These are phyloP conservation scores for Crotalus helleri DNA, from an alignment of 2,113 vertebrate genomes.

Conservation along the genomic window DNA sequence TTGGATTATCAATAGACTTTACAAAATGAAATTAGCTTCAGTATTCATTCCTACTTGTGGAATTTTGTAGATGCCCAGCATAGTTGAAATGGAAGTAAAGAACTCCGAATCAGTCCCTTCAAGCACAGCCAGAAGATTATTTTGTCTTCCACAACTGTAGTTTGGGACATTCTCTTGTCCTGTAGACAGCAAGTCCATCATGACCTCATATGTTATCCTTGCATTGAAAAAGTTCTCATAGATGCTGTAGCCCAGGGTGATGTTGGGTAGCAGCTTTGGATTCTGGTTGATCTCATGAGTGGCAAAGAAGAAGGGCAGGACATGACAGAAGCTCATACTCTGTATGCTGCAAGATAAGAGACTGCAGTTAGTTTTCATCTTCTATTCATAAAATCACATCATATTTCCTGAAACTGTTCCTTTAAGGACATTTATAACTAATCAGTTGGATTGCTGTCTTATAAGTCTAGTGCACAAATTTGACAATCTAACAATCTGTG, in stretches of 20 bases:
- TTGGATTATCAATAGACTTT: accelerated
- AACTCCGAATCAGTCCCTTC: background rate
- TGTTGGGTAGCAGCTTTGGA: background rate
- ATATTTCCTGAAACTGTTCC: background rate
- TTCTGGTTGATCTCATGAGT: background rate
- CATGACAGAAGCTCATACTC: background rate
- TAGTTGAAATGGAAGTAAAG: background rate
- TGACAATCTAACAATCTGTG: too few species aligned
- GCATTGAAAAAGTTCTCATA: background rate
- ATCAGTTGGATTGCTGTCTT: background rate
- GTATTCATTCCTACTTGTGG: background rate
- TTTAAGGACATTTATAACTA: background rate
- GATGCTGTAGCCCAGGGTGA: background rate
- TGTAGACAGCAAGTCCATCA: background rate
- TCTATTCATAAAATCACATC: background rate
- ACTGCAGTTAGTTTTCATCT: background rate
- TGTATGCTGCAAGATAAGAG: background rate
- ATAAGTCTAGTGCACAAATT: background rate
- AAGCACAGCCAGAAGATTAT: background rate
- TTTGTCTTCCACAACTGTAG: too few species aligned
- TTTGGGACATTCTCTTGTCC: background rate
- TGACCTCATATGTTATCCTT: background rate
- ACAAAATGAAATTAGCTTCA: background rate
- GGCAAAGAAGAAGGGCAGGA: background rate
- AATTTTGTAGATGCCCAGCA: background rate